A percentile compares a stretch with the other conserved stretches of the same genome.
phyloP scores from a whole-genome alignment of 2,113 vertebrate genomes.

The Chiloscyllium plagiosum region DNA sequence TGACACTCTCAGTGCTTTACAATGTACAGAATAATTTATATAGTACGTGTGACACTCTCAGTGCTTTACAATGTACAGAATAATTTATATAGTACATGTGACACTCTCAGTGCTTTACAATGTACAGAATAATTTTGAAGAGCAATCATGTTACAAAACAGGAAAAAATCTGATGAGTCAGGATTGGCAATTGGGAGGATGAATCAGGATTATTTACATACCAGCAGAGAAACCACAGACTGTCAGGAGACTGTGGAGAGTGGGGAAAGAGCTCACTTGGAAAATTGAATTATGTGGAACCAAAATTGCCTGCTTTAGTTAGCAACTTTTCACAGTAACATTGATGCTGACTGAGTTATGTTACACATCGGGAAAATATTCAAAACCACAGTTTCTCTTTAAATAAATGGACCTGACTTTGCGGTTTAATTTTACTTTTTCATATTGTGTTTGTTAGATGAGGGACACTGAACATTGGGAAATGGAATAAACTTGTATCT shows the following conservation, averaged over 20 bases:
- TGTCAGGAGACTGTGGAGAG: neutral
- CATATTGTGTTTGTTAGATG: neutral
- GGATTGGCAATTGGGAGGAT: neutral
- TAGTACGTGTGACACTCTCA: neutral
- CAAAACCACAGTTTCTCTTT: neutral
- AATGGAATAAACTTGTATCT: neutral
- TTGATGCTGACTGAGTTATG: neutral
- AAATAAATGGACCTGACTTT: neutral
- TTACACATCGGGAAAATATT: neutral
- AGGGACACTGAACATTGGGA: neutral
- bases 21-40: neutral
- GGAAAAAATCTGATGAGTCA: neutral
- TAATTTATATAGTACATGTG: neutral
- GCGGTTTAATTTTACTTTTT: neutral
- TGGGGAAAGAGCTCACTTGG: neutral
- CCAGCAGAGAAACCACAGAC: neutral
- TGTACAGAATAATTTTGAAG: neutral
- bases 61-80: too few relatives aligned
- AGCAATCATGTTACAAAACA: neutral
- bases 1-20: too few relatives aligned
- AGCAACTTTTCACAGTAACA: neutral
- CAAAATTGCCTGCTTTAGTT: neutral
- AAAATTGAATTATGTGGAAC: neutral
- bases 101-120: neutral
- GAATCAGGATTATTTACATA: neutral